A percentile compares a stretch with the other conserved stretches of the same genome.
phyloP scores from a whole-genome alignment of 2,113 vertebrate genomes.

The Phalacrocorax brasilianus region DNA sequence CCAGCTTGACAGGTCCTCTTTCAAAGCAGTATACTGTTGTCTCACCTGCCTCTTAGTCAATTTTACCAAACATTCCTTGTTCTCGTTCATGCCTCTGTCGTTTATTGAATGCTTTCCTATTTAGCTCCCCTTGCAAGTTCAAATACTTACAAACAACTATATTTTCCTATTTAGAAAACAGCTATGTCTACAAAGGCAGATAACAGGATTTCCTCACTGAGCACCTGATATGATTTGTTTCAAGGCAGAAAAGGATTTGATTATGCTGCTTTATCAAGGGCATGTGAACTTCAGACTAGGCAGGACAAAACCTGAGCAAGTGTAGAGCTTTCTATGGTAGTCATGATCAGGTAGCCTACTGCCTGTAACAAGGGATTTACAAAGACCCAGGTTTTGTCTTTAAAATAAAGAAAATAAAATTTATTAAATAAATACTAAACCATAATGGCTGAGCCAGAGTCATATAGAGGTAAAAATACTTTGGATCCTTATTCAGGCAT shows the following conservation, averaged over 20 bases:
- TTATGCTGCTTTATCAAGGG: neutral
- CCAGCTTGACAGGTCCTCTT: neutral
- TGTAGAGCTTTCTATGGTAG: neutral
- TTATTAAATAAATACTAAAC: neutral
- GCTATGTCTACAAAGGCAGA: neutral
- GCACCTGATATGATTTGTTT: neutral
- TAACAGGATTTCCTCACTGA: neutral
- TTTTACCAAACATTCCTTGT: neutral
- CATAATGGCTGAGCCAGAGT: neutral
- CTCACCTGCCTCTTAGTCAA: neutral
- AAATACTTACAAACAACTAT: neutral
- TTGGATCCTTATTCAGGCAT: neutral
- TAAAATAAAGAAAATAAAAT: neutral
- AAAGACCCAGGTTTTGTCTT: neutral
- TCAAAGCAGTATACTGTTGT: neutral
- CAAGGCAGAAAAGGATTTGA: neutral
- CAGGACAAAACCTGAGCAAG: neutral
- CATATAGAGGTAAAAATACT: neutral
- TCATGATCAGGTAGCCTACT: neutral
- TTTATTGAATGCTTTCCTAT: neutral
- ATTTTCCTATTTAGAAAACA: neutral
- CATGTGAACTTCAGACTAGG: neutral
- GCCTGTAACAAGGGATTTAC: neutral
- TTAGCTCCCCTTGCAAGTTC: neutral
- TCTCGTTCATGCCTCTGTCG: neutral